A percentile compares a stretch with the other conserved stretches of the same genome.
phyloP scores from a whole-genome alignment of 2,888 invertebrate species.

The Copidosoma aretas region DNA sequence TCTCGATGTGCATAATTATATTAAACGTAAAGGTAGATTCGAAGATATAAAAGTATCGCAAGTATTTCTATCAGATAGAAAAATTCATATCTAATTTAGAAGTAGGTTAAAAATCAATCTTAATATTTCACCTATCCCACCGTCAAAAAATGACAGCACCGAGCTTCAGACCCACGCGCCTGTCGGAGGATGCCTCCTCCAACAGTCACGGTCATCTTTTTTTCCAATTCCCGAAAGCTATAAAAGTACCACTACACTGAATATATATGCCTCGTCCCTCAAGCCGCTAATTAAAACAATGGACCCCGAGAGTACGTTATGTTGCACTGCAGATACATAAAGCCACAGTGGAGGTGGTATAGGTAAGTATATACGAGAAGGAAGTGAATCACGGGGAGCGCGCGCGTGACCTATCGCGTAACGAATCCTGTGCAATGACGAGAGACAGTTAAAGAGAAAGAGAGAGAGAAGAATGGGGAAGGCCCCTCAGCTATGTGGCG shows the following conservation, averaged over 20 bases:
- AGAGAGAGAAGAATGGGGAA: background rate
- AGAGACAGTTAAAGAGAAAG: slow-evolving; percentile 23
- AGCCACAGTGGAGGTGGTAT: background rate
- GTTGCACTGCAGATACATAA: too few species aligned
- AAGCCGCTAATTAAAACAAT: slow-evolving; percentile 33
- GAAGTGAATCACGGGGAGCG: slow-evolving; percentile 38
- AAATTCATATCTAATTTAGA: too few species aligned
- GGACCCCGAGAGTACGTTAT: too few species aligned
- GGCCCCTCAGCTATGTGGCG: background rate
- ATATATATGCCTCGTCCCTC: too few species aligned
- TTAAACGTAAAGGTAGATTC: too few species aligned
- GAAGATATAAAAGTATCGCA: too few species aligned
- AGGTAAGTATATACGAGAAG: too few species aligned
- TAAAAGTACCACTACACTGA: slow-evolving; percentile 25
- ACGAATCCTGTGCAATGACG: slow-evolving; percentile 22
- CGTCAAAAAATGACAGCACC: too few species aligned
- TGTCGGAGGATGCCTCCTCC: slow-evolving; percentile 20
- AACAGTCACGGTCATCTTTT: slow-evolving; percentile 5
- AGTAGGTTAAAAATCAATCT: too few species aligned
- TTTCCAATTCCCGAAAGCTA: slow-evolving; percentile 36
- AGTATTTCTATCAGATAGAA: too few species aligned
- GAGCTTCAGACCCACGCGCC: background rate
- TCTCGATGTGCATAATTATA: too few species aligned
- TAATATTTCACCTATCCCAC: too few species aligned
- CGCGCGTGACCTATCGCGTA: slow-evolving; percentile 35